Percentiles rank a stretch among this genome's conserved stretches.
Conservation (phyloP, 2,113 vertebrate genomes). For the Tinamus guttatus region DNA sequence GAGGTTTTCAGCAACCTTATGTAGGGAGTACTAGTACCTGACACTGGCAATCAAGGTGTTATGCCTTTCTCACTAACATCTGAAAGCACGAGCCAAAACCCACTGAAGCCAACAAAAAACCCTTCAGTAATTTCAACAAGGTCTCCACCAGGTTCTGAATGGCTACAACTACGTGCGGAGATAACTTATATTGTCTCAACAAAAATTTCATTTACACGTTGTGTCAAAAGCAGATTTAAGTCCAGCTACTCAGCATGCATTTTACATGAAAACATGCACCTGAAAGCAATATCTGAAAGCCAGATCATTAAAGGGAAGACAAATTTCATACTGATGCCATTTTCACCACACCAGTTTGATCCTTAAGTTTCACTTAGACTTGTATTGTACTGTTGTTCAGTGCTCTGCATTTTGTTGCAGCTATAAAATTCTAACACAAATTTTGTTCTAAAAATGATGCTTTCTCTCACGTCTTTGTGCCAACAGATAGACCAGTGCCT, state of each 20-base stretch:
- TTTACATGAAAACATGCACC: neutral
- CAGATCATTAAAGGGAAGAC: neutral
- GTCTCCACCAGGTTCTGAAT: neutral
- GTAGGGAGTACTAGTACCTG: neutral
- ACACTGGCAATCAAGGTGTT: neutral
- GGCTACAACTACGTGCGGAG: neutral
- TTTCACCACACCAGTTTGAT: neutral
- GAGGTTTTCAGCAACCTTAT: neutral
- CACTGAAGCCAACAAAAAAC: neutral
- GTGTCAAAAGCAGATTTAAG: neutral
- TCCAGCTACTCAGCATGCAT: neutral
- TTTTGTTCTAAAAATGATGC: neutral
- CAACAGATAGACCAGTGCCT: neutral
- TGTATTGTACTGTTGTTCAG: neutral
- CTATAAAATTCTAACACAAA: neutral
- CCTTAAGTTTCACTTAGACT: neutral
- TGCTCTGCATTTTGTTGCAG: neutral
- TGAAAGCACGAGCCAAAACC: neutral
- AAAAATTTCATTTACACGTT: neutral
- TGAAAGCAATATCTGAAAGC: neutral
- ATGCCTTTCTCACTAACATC: neutral
- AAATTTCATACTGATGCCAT: neutral
- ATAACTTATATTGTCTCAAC: neutral
- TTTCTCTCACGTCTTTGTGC: neutral
- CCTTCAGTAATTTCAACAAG: neutral